Base-by-base conservation (phyloP, 2,797 vertebrate species). In the Cyclura pinguis region DNA sequence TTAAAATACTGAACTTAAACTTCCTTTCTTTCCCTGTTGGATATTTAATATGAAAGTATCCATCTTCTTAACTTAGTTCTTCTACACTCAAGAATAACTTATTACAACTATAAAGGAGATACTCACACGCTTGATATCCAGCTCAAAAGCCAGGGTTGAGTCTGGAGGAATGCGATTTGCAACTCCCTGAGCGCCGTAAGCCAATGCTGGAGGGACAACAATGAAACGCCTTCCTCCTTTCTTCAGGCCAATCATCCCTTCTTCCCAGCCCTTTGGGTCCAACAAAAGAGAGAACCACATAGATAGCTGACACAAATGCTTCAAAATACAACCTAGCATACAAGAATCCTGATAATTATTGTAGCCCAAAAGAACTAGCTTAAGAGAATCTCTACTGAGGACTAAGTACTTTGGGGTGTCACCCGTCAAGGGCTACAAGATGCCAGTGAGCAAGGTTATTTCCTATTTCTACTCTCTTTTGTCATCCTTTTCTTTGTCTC, bases 171-270 rank as follows among this genome's bases (percentile, higher is more conserved):
- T 94, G 1, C 97, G 96, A 72, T 97, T 98, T 7, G 97, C 90
- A n/a, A 98, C 94, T 0, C 98, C 99, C 92, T 99, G 98, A 42
- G 98, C 95, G 74, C 98, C 99, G 0, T 98, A 98, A 6, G 97
- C 98, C 27, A 97, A 96, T 7, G 93, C 92, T 0, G 98, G 97
- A 0, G 99, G 99, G 85, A 99, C 93, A 18, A 99, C 90, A 18
- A 99, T 97, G 57, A 98, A 93, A 8, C 99, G 97, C 22, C 96
- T 96, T 0, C 98, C 98, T 10, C 98, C 97, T 96, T 99, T 99
- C 92, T 96, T 98, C 98, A 99, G 98, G 69, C 98, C 98, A 88
- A 98, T 89, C 98, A 99, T 98, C 64, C 98, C 99, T 69, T 99
- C 98, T 91, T 99, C 99, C 99, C 98, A 99, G 91, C 98, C 98